Conservation (phyloP, 1,140 invertebrate species). For the Trachymyrmex septentrionalis region DNA sequence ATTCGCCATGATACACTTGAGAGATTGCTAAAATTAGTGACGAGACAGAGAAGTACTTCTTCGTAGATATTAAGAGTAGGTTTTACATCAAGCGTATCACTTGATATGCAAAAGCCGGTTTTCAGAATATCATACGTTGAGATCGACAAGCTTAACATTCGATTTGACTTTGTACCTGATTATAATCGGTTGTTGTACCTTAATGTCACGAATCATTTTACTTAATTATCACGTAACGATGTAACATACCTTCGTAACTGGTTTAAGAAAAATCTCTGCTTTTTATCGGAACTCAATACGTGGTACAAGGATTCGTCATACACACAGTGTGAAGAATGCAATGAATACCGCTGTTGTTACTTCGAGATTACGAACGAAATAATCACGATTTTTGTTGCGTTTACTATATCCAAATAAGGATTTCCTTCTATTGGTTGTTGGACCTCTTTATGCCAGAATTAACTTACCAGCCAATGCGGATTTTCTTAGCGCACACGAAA, state of each 20-base stretch:
- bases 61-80: slow-evolving; percentile 48
- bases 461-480: slow-evolving; percentile 84
- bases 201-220: slow-evolving; percentile 58
- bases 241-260: slow-evolving; percentile 67
- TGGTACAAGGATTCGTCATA: slow-evolving; percentile 37
- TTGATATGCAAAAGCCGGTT: slow-evolving; percentile 37
- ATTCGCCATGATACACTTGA: slow-evolving; percentile 68
- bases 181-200: slow-evolving; percentile 25
- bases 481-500: slow-evolving; percentile 78
- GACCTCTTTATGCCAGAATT: slow-evolving; percentile 59
- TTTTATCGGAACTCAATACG: slow-evolving; percentile 47
- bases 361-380: slow-evolving; percentile 36
- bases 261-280: slow-evolving; percentile 60
- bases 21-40: slow-evolving; percentile 52
- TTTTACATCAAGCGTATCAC: slow-evolving; percentile 48
- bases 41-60: slow-evolving; percentile 35
- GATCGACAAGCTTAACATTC: slow-evolving; percentile 54
- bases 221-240: slow-evolving; percentile 64
- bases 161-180: slow-evolving; percentile 53
- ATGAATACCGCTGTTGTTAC: neutral
- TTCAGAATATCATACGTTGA: slow-evolving; percentile 50
- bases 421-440: slow-evolving; percentile 46
- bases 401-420: slow-evolving; percentile 64
- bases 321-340: slow-evolving; percentile 29
- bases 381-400: slow-evolving; percentile 61